Base-by-base conservation (phyloP, 2,888 invertebrate species). In the Lepidochitona cinerea region DNA sequence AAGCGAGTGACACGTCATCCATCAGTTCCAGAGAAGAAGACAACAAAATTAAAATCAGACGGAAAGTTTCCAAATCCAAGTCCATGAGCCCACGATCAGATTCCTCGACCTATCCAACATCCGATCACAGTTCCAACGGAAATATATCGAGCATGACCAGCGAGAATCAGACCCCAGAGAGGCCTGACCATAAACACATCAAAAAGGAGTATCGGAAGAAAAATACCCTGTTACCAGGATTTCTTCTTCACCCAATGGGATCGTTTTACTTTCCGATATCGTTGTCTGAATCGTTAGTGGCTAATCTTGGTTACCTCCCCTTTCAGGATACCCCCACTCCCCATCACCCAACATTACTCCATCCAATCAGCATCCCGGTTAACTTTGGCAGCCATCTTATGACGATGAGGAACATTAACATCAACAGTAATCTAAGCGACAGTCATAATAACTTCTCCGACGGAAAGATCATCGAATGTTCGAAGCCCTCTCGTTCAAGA, bases 231-330 rank as follows among this genome's bases (percentile, higher is more conserved):
- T 29, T 97, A 68, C 97, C 97, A 0, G 95, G 97, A 52, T 97
- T 97, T 90, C 97, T 96, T 2, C 92, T 97, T 49, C 96, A 97
- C 90, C 93, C 96, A n/a, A 94, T 94, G 79, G 97, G 97, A 53
- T 93, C 94, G 67, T 97, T 95, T 91, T 97, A 97, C 92, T 93
- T 97, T 71, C 97, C 97, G 0, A 91, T 97, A 53, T 84, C 86
- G 1, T 83, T 88, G 12, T 54, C 69, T 0, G n/a, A 49, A 5
- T n/a, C 66, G 7, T 84, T 85, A 69, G 83, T 85, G 53, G 80
- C 82, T 26, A 83, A 79, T 70, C 76, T 85, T 49, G 75, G 75
- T 95, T 94, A 79, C 6, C 74, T 81, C n/a, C 79, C 82, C 35
- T 68, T 74, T 37, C 70, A 71, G 37, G 75, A 78, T 23, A 3